Percentiles rank a stretch among this genome's conserved stretches.
Conservation (phyloP, 2,113 vertebrate species). For the Barnardius zonarius region DNA sequence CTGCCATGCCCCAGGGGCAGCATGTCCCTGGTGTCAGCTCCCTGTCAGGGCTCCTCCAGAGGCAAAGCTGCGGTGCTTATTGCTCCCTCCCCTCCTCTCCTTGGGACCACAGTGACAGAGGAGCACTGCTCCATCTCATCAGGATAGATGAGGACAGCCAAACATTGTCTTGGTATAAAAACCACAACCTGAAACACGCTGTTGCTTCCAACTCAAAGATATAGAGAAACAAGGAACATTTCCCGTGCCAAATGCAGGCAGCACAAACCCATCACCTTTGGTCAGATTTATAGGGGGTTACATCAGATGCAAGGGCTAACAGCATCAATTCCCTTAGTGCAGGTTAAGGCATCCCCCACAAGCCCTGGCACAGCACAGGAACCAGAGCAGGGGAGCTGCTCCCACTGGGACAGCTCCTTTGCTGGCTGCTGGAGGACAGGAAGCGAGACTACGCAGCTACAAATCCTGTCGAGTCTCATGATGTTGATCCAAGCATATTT, state of each 20-base stretch:
- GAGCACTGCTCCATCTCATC: background rate
- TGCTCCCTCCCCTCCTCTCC: background rate
- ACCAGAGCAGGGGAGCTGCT: background rate
- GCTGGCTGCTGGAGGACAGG: background rate
- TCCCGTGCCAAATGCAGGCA: background rate
- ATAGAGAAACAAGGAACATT: background rate
- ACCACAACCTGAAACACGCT: background rate
- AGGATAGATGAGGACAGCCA: background rate
- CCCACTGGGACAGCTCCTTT: fast-evolving
- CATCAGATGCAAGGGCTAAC: background rate
- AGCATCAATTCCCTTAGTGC: background rate
- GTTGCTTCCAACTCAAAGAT: background rate
- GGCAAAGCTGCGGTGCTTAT: background rate
- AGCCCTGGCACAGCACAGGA: background rate
- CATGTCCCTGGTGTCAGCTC: fast-evolving
- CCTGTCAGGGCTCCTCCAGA: background rate
- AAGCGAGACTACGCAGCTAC: fast-evolving
- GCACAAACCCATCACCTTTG: background rate
- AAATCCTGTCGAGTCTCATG: background rate
- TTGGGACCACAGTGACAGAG: background rate
- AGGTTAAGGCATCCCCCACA: background rate
- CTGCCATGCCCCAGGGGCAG: background rate
- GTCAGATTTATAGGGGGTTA: background rate
- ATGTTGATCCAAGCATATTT: background rate
- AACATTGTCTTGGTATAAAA: background rate